Base-by-base conservation (phyloP, 2,797 vertebrate species). In the Atherinosoma microstoma region DNA sequence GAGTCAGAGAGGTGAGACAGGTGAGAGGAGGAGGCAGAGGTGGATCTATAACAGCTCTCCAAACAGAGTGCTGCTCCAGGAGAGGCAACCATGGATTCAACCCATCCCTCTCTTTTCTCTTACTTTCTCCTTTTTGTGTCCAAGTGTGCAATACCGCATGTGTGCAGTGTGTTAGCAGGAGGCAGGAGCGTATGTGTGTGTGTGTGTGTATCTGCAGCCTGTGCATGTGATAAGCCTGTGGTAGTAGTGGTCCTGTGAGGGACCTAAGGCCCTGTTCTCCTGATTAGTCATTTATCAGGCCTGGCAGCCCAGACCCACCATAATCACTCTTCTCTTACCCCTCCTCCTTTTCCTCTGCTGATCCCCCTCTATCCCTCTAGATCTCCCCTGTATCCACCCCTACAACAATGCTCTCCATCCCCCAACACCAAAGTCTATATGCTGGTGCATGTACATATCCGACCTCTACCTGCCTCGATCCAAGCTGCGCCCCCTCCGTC, bases 261-360 rank as follows among this genome's bases (percentile, higher is more conserved):
- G 90, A 93, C 94, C 77, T 89, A 92, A 87, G 95, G 95, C 95
- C 96, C 96, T 95, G 88, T 94, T 91, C 94, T 93, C 96, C 96
- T 98, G 97, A 98, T 98, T 97, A 98, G 96, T 97, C 97, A 99
- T 99, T 99, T 98, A 99, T 99, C 98, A 99, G 97, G 96, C 95
- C 96, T 98, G 97, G 96, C 97, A 98, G 96, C 95, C 94, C 91
- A 94, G 94, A 95, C 95, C 96, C 95, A 96, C 97, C 95, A 96
- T 97, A 98, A 99, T 98, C 97, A 98, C 96, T 98, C 97, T 97
- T 97, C 95, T 95, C 95, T 87, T 95, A 79, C 80, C 89, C 88
- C 90, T 87, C 86, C 87, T 89, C 82, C 89, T 89, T 81, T 89
- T 83, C 83, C 87, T 82, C 62, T 40, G 22, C 89, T 90, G 90